Conservation (phyloP, 1,140 invertebrate species). For the Acromyrmex echinatior region DNA sequence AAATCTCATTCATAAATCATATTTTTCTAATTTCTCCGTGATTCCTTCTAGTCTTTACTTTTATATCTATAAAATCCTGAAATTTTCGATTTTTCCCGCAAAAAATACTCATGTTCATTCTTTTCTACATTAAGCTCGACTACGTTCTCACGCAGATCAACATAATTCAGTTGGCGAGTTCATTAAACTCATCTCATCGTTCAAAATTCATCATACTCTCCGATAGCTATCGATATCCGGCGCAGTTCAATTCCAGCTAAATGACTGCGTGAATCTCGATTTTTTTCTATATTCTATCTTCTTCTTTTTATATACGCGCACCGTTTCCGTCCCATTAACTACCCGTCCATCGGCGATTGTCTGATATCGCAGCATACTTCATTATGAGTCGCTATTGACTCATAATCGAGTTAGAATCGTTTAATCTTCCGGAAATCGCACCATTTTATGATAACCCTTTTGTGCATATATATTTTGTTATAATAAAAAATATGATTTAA, state of each 20-base stretch:
- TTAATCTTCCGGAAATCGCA: neutral
- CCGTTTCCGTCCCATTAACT: conserved; percentile 24
- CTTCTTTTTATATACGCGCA: conserved; percentile 22
- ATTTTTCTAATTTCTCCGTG: neutral
- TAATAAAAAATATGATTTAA: neutral
- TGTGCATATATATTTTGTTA: neutral
- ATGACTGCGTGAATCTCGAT: neutral
- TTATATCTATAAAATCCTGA: conserved; percentile 11
- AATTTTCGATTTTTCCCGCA: neutral
- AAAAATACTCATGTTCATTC: neutral
- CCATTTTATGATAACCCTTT: neutral
- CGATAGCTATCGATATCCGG: conserved; percentile 32
- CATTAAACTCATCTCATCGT: neutral
- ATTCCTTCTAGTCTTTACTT: neutral
- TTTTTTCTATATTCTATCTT: conserved; percentile 18
- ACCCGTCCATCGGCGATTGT: conserved; percentile 2
- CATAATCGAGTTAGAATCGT: neutral
- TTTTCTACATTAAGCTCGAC: neutral
- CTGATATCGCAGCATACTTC: conserved; percentile 16
- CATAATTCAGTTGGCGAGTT: conserved; percentile 21
- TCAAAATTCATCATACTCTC: conserved; percentile 33
- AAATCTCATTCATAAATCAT: conserved; percentile 17
- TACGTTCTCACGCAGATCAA: conserved; percentile 7
- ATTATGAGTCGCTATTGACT: conserved; percentile 27
- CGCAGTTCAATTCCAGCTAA: conserved; percentile 21